Evolutionary conservation across 2,888 invertebrate species (phyloP), one percentile per base, ranked within the genome.

Genomic region (Acanthococcus lagerstroemiae): DNA sequence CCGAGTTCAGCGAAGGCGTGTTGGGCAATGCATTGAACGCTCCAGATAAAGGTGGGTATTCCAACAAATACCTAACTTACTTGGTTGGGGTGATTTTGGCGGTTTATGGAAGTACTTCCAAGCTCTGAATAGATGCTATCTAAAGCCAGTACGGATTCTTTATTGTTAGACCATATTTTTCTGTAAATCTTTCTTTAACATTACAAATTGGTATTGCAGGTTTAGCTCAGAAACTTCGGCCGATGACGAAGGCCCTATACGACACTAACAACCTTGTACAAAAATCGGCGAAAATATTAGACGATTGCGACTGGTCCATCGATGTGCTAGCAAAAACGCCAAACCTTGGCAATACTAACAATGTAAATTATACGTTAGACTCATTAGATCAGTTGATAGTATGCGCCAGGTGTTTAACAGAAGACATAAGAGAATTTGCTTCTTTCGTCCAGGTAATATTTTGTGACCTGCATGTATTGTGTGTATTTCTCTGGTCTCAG

Each of bases 351-450:
- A 21, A 22, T 48, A 45, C 63, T 26, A 24, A 19, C 45, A 60
- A 69, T 30, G 30, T 55, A 55, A 60, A 54, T 15, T 58, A 61
- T 52, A 72, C 71, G 73, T 72, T 60, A 74, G 93, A 94, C 76
- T 88, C 90, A 44, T 79, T 95, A 46, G 94, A 94, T 76, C 90
- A 91, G 76, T 80, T 96, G 17, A 86, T 94, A 69, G 87, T 88
- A 9, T 89, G 91, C 73, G 87, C 93, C 17, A 83, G 90, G 74
- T 88, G 90, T 7, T 82, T 95, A 26, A 90, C 88, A 0, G 89
- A 90, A 75, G 93, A 95, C 77, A 90, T 94, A 45, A 81, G 91
- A 70, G 88, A 90, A 75, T 87, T 91, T 17, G 87, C 92, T 19
- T 91, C 92, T 15, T 90, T 94, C 74, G 92, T 95, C 72, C 92